A percentile compares a stretch with the other conserved stretches of the same genome.
These are phyloP conservation scores for Drosophila mayaguana DNA, from an alignment of 2,888 invertebrate species.

Conservation along the genomic window DNA sequence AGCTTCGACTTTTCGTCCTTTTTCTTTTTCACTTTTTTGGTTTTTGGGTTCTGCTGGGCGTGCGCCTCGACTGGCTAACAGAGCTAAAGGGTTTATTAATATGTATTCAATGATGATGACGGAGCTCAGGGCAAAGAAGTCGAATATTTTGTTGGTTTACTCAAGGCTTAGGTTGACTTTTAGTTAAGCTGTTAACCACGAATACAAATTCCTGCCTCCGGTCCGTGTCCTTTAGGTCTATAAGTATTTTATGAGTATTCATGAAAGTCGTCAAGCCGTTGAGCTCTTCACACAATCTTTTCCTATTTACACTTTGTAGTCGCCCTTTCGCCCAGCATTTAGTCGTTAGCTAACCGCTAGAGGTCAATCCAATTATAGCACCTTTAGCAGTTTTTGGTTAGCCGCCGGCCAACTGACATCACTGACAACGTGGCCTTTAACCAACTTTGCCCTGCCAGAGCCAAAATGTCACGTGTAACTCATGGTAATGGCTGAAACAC, in stretches of 20 bases:
- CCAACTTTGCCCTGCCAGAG: slow-evolving; percentile 25
- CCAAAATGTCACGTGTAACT: slow-evolving; percentile 66
- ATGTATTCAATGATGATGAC: slow-evolving; percentile 47
- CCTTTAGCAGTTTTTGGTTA: slow-evolving; percentile 14
- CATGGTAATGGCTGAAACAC: slow-evolving; percentile 28
- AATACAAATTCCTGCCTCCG: background rate
- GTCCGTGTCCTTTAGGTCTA: background rate
- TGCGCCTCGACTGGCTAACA: background rate
- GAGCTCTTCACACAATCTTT: slow-evolving; percentile 21
- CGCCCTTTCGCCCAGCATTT: background rate
- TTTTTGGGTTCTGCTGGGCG: slow-evolving; percentile 6
- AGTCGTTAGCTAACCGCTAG: slow-evolving; percentile 5
- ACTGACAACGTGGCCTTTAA: slow-evolving; percentile 10
- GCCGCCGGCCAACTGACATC: slow-evolving; percentile 6
- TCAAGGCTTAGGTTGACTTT: slow-evolving; percentile 32
- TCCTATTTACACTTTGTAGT: slow-evolving; percentile 13
- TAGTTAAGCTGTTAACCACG: slow-evolving; percentile 23
- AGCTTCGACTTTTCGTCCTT: slow-evolving; percentile 44
- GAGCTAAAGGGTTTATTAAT: slow-evolving; percentile 42
- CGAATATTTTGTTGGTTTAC: slow-evolving; percentile 37
- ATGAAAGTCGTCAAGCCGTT: background rate
- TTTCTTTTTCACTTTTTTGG: slow-evolving; percentile 19
- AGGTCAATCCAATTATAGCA: slow-evolving; percentile 43
- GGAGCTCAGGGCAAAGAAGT: slow-evolving; percentile 4
- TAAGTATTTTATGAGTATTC: background rate